Base-by-base conservation (phyloP, 2,113 vertebrate species). In the Uria aalge region DNA sequence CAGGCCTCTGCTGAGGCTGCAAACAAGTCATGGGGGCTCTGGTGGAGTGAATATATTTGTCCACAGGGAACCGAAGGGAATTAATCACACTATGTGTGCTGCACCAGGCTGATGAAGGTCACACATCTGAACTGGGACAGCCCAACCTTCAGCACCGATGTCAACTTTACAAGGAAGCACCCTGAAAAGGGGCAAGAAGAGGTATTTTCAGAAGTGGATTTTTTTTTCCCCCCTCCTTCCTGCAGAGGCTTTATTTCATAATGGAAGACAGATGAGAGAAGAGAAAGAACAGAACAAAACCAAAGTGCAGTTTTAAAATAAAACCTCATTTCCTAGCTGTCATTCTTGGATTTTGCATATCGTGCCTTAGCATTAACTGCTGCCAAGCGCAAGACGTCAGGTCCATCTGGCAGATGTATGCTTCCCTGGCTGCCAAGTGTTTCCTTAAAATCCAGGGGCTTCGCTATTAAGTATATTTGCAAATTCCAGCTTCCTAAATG, bases 401-500 rank as follows among this genome's bases (percentile, higher is more conserved):
- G 63, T 92, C 88, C 85, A 88, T 92, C 95, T 96, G 97, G 92
- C 93, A 96, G 60, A 53, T 52, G 62, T 40, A 91, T 56, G 63
- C 47, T 76, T 92, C 69, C 55, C 47, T 3, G 7, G 79, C 78
- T 91, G 87, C 79, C 92, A 66, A 78, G 77, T 34, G 32, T 29
- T 87, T 96, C 92, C 89, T 97, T 94, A 84, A 78, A 66, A 77
- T 84, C 34, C 77, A 90, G 81, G 56, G 71, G 83, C 85, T 96
- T 94, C 1, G 2, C 38, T 89, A 90, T 69, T 86, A 80, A 93
- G 59, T 72, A 43, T 66, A 97, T 92, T 91, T 50, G 16, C 85
- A 90, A 92, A 95, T 97, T 97, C 91, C 88, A 88, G 64, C 34
- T 85, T 96, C 76, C 71, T 64, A 53, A 86, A 92, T 36, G 36